phyloP scores from a whole-genome alignment of 2,113 vertebrate genomes.

The Gymnogyps californianus region DNA sequence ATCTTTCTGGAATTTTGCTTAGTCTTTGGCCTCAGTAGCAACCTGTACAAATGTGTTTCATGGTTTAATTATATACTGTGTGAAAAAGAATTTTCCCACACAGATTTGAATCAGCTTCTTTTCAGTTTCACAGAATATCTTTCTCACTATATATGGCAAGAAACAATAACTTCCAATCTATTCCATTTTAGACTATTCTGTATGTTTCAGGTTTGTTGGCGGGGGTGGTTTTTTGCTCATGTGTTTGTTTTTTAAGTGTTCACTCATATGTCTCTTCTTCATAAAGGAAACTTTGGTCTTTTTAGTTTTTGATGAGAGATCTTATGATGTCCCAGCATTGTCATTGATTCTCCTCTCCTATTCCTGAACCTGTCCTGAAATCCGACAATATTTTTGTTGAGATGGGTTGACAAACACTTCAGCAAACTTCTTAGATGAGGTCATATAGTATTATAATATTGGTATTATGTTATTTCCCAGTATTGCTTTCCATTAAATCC shows the following conservation, averaged over 20 bases:
- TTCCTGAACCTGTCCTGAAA: not conserved
- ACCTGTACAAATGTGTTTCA: not conserved
- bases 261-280: not conserved
- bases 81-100: not conserved
- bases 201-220: not conserved
- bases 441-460: not conserved
- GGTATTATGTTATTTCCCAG: not conserved
- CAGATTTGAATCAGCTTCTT: not conserved
- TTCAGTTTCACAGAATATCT: not conserved
- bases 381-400: not conserved
- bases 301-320: not conserved
- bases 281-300: not conserved
- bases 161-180: not conserved
- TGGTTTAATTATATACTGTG: not conserved
- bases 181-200: not conserved
- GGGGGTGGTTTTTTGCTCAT: fast-evolving
- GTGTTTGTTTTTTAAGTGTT: not conserved
- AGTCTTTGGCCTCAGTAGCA: not conserved
- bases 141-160: not conserved
- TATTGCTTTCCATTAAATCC: not conserved
- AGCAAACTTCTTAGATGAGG: not conserved
- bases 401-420: not conserved
- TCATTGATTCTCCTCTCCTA: not conserved
- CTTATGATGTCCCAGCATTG: not conserved
- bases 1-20: not conserved